These are phyloP conservation scores for Prolemur simus DNA, from an alignment of 2,113 vertebrate species.

Conservation along the genomic window DNA sequence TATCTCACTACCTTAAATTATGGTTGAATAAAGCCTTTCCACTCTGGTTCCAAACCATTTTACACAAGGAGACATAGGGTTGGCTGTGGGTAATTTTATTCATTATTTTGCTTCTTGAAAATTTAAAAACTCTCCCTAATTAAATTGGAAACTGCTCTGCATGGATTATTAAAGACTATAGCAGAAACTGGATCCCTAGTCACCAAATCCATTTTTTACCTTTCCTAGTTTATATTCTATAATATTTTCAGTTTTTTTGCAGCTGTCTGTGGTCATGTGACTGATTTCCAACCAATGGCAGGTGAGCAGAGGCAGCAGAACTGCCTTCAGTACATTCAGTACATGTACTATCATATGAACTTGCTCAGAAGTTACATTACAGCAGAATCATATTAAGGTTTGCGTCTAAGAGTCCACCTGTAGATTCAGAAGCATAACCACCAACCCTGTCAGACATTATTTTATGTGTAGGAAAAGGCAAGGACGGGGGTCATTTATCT, in stretches of 20 bases:
- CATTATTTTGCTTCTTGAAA: not conserved
- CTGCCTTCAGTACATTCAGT: not conserved
- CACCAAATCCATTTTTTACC: no score
- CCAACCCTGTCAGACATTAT: no score
- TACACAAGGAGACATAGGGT: not conserved
- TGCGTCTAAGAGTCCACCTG: no score
- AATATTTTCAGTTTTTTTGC: not conserved
- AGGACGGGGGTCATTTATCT: no score
- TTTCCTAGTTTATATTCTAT: no score
- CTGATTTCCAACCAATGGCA: not conserved
- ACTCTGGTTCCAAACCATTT: not conserved
- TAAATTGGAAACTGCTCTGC: not conserved
- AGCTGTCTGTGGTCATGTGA: not conserved
- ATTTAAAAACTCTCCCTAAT: not conserved
- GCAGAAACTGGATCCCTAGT: no score
- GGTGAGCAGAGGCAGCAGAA: not conserved
- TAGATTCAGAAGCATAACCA: no score
- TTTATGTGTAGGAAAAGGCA: no score
- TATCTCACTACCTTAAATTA: not conserved
- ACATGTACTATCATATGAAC: no score
- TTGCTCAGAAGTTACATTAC: no score
- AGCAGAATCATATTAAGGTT: no score
- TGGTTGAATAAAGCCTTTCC: not conserved
- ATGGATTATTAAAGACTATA: not conserved
- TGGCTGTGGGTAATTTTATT: not conserved